Evolutionary conservation across 2,113 vertebrate genomes (phyloP).

Genomic region (Aptenodytes patagonicus): DNA sequence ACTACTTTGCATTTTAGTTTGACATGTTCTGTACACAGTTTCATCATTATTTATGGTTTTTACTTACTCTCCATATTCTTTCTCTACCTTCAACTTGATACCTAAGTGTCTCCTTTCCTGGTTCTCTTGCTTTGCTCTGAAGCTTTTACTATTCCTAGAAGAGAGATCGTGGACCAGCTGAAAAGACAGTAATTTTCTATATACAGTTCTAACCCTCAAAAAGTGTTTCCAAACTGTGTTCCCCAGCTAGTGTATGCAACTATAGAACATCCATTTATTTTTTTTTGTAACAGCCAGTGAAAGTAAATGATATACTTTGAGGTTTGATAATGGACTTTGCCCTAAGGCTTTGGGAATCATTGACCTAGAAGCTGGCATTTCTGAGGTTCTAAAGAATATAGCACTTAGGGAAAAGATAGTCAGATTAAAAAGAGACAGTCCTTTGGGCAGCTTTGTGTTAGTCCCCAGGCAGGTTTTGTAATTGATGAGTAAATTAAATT

Average conservation of each 20-base stretch:
- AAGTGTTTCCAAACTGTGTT: not conserved
- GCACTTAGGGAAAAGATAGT: not conserved
- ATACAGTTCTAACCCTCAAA: not conserved
- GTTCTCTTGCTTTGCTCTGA: not conserved
- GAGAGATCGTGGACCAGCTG: not conserved
- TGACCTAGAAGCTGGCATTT: not conserved
- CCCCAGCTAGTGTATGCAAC: not conserved
- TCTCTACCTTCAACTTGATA: not conserved
- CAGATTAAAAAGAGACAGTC: not conserved
- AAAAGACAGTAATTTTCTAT: not conserved
- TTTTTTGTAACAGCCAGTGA: not conserved
- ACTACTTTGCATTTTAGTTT: not conserved
- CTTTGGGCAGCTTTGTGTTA: not conserved
- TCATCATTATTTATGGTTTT: not conserved
- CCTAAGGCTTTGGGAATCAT: not conserved
- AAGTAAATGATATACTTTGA: not conserved
- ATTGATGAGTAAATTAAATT: not conserved
- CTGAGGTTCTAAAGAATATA: not conserved
- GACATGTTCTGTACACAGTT: not conserved
- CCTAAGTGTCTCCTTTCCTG: fast-evolving
- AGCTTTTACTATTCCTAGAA: not conserved
- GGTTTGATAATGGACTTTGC: not conserved
- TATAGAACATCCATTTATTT: not conserved
- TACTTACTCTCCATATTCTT: not conserved
- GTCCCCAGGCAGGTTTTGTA: not conserved